phyloP scores from a whole-genome alignment of 2,797 vertebrate genomes.

The Hephaestus fuliginosus region DNA sequence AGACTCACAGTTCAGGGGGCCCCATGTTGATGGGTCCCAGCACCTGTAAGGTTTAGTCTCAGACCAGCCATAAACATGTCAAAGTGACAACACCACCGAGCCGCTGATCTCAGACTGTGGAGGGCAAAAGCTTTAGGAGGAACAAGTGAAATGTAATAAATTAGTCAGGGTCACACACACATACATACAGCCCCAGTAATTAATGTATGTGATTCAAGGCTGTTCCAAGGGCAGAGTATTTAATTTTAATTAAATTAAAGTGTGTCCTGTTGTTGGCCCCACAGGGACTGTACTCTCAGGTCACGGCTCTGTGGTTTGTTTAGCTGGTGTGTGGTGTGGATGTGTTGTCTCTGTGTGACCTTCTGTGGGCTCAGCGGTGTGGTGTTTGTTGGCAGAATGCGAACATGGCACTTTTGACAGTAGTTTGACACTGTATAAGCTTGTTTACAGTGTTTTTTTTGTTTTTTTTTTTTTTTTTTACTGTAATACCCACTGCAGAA shows the following conservation, averaged over 20 bases:
- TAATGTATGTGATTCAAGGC: conserved; percentile 60
- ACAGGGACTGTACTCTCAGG: conserved; percentile 31
- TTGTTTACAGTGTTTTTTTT: conserved; percentile 14
- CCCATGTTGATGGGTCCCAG: conserved; percentile 8
- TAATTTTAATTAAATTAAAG: conserved; percentile 65
- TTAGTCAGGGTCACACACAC: conserved; percentile 35
- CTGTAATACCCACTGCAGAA: neutral
- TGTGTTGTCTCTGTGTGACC: conserved; percentile 49
- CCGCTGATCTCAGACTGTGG: conserved; percentile 12
- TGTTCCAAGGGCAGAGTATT: conserved; percentile 58
- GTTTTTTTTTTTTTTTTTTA: no score
- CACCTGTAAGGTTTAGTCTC: conserved; percentile 48
- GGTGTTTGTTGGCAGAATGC: conserved; percentile 44
- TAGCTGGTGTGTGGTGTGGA: conserved; percentile 21
- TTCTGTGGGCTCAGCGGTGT: conserved; percentile 36
- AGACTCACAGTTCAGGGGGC: conserved; percentile 34
- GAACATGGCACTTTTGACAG: conserved; percentile 38
- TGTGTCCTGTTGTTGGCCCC: conserved; percentile 49
- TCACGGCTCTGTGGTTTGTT: conserved; percentile 43
- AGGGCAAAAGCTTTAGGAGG: conserved; percentile 21
- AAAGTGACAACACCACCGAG: conserved; percentile 29
- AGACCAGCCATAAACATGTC: conserved; percentile 54
- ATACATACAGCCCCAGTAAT: conserved; percentile 52
- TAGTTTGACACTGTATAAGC: conserved; percentile 14
- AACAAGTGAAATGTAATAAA: conserved; percentile 44